A percentile compares a stretch with the other conserved stretches of the same genome.
These are phyloP conservation scores for Sebastes iracundus DNA, from an alignment of 2,797 vertebrate genomes.

Conservation along the genomic window DNA sequence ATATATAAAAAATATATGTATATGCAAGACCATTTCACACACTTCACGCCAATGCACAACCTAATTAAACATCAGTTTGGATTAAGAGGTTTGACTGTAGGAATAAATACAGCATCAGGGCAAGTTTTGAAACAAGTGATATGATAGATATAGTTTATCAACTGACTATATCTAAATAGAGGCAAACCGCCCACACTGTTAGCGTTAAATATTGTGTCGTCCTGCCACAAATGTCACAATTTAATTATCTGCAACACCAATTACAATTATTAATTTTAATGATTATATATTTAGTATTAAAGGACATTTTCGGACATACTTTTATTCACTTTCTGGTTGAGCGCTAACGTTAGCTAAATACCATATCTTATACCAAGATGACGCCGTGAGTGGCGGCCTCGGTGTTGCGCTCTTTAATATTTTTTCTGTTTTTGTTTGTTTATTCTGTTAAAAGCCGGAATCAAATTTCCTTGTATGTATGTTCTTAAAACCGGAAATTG, in stretches of 20 bases:
- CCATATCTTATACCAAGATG: no score
- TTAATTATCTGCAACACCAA: conserved; percentile 22
- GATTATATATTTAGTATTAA: conserved; percentile 29
- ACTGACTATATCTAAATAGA: conserved; percentile 5
- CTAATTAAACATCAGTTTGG: conserved; percentile 42
- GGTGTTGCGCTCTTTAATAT: fast-evolving
- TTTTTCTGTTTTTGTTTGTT: no score
- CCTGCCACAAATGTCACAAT: conserved; percentile 34
- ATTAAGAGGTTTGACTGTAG: conserved; percentile 34
- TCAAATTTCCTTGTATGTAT: no score
- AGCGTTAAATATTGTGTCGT: conserved; percentile 22
- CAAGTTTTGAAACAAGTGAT: conserved; percentile 19
- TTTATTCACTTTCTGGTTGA: not conserved
- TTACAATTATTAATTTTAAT: conserved; percentile 38
- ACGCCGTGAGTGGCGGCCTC: fast-evolving
- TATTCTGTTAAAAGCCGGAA: no score
- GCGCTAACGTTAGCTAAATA: not conserved
- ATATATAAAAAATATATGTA: conserved; percentile 43
- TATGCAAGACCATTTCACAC: conserved; percentile 54
- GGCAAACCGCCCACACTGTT: conserved; percentile 5
- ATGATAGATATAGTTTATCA: conserved; percentile 18
- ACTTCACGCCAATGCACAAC: conserved; percentile 54
- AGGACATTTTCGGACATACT: not conserved
- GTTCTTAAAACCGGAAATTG: not conserved
- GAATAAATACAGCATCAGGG: conserved; percentile 44